A percentile compares a stretch with the other conserved stretches of the same genome.
phyloP scores from a whole-genome alignment of 2,113 vertebrate genomes.

The Lophotis ruficrista region DNA sequence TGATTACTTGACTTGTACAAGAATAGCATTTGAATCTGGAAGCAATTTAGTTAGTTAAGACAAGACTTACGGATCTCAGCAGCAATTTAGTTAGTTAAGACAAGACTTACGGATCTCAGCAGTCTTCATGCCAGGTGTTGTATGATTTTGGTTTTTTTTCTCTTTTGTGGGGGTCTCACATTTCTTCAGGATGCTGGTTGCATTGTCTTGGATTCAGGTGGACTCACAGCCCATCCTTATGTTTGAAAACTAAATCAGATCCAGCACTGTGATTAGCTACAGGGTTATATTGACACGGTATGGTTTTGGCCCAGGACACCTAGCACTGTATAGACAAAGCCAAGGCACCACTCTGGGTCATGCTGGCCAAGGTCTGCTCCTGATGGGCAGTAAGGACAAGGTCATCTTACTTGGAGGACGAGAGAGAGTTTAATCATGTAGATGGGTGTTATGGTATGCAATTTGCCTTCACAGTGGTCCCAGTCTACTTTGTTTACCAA shows the following conservation, averaged over 20 bases:
- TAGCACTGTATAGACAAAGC: not conserved
- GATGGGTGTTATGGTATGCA: not conserved
- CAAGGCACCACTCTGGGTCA: not conserved
- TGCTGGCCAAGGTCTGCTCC: not conserved
- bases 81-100: not conserved
- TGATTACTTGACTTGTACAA: not conserved
- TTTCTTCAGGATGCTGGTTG: not conserved
- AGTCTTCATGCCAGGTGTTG: not conserved
- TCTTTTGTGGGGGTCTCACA: not conserved
- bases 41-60: not conserved
- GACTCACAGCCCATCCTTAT: not conserved
- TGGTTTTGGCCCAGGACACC: not conserved
- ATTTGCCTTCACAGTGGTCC: not conserved
- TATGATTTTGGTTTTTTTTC: not conserved
- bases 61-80: not conserved
- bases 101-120: not conserved
- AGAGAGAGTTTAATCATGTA: not conserved
- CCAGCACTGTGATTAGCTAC: not conserved
- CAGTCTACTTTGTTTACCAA: not conserved
- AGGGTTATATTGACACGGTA: not conserved
- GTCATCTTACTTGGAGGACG: not conserved
- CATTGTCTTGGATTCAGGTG: not conserved
- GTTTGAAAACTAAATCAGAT: not conserved
- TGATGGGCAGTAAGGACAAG: not conserved
- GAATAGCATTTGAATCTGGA: not conserved